A percentile compares a stretch with the other conserved stretches of the same genome.
Conservation (phyloP, 2,797 vertebrate genomes). For the Choloepus didactylus region DNA sequence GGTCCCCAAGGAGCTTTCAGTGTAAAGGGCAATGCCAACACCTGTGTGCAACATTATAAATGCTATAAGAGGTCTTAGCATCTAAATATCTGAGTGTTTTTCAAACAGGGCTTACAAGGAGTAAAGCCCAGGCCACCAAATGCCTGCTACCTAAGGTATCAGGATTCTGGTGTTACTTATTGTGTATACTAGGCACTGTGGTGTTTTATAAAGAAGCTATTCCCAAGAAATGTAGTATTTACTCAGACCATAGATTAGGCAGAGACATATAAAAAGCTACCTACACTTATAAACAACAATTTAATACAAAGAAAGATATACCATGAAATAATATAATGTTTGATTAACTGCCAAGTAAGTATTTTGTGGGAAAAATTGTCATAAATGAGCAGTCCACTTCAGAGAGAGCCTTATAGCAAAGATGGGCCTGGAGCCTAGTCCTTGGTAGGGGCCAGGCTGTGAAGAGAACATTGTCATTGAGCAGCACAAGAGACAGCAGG, state of each 20-base stretch:
- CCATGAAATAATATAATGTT: not conserved
- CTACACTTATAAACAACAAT: not conserved
- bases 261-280: not conserved
- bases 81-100: not conserved
- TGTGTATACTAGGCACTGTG: not conserved
- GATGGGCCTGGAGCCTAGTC: not conserved
- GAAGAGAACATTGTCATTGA: not conserved
- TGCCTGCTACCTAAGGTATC: not conserved
- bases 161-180: not conserved
- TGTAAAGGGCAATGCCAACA: not conserved
- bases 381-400: not conserved
- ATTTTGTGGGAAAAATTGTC: not conserved
- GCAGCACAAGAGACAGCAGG: not conserved
- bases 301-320: not conserved
- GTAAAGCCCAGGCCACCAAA: not conserved
- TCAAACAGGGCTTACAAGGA: not conserved
- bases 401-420: not conserved
- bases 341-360: not conserved
- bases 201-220: not conserved
- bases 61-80: not conserved
- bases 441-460: not conserved
- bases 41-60: not conserved
- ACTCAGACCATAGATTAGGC: not conserved
- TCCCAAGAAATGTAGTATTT: not conserved
- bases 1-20: not conserved